These are phyloP conservation scores for Sitta europaea DNA, from an alignment of 2,113 vertebrate species.

Conservation along the genomic window DNA sequence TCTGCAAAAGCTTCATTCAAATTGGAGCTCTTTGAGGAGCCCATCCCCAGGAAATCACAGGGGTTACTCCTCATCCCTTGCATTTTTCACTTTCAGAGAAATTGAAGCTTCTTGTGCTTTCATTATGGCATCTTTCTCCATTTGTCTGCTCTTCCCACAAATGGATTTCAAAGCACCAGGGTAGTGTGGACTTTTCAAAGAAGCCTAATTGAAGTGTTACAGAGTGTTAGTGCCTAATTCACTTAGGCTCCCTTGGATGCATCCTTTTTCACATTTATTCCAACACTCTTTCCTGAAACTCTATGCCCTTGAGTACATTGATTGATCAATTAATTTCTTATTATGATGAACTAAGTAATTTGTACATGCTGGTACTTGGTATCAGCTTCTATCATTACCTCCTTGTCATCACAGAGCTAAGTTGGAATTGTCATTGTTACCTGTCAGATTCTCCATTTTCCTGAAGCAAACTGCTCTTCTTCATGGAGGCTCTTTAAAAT, in stretches of 20 bases:
- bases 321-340: slow-evolving; percentile 27
- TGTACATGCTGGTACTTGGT: not conserved
- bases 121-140: slow-evolving; percentile 49
- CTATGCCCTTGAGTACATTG: not conserved
- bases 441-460: not conserved
- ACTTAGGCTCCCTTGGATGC: slow-evolving; percentile 21
- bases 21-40: slow-evolving; percentile 33
- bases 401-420: not conserved
- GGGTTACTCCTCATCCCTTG: slow-evolving; percentile 40
- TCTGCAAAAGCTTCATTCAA: slow-evolving; percentile 47
- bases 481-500: not conserved
- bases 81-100: slow-evolving; percentile 23
- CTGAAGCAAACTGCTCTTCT: not conserved
- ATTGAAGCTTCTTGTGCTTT: slow-evolving; percentile 47
- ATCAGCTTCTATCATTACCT: not conserved
- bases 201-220: slow-evolving; percentile 26
- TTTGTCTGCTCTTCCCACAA: slow-evolving; percentile 41
- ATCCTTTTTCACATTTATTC: not conserved
- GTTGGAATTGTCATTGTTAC: not conserved
- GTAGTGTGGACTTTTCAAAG: slow-evolving; percentile 35
- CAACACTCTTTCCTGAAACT: not conserved
- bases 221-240: slow-evolving; percentile 36
- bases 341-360: not conserved
- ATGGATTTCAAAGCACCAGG: slow-evolving; percentile 39
- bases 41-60: slow-evolving; percentile 25